Conservation (phyloP, 1,140 invertebrate genomes). For the Neomicropteryx cornuta region DNA sequence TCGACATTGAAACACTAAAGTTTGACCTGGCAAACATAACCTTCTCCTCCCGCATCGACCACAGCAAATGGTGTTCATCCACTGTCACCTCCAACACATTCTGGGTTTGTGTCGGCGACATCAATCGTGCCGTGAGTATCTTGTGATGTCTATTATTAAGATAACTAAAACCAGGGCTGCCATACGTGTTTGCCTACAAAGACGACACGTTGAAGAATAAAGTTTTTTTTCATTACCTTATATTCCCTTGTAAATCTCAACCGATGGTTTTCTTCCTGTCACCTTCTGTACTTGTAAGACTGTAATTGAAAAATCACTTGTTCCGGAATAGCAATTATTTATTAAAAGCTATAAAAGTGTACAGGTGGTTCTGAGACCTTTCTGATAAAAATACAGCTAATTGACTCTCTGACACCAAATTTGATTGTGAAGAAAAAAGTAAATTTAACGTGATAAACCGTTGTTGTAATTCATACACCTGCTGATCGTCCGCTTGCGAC, state of each 20-base stretch:
- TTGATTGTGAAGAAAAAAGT: too few relatives aligned
- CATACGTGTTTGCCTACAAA: not conserved
- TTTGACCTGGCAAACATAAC: conserved; percentile 40
- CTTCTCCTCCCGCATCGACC: conserved; percentile 70
- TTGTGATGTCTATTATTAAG: conserved; percentile 2
- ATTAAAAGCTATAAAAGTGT: conserved; percentile 5
- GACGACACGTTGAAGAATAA: conserved; percentile 4
- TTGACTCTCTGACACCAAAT: too few relatives aligned
- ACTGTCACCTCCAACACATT: conserved; percentile 31
- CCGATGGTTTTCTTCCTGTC: too few relatives aligned
- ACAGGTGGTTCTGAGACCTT: too few relatives aligned
- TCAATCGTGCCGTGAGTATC: conserved; percentile 72
- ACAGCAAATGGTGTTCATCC: conserved; percentile 78
- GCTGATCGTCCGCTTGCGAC: too few relatives aligned
- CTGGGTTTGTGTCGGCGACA: conserved; percentile 86
- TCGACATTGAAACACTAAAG: conserved; percentile 53
- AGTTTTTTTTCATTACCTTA: conserved; percentile 2
- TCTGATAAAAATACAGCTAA: too few relatives aligned
- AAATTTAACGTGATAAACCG: too few relatives aligned
- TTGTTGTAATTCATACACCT: too few relatives aligned
- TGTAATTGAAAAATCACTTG: too few relatives aligned
- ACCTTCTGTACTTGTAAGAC: too few relatives aligned
- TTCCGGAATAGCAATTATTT: too few relatives aligned
- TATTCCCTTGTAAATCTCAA: too few relatives aligned
- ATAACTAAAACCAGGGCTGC: conserved; percentile 6